phyloP scores from a whole-genome alignment of 2,113 vertebrate species.

The Mus pahari region DNA sequence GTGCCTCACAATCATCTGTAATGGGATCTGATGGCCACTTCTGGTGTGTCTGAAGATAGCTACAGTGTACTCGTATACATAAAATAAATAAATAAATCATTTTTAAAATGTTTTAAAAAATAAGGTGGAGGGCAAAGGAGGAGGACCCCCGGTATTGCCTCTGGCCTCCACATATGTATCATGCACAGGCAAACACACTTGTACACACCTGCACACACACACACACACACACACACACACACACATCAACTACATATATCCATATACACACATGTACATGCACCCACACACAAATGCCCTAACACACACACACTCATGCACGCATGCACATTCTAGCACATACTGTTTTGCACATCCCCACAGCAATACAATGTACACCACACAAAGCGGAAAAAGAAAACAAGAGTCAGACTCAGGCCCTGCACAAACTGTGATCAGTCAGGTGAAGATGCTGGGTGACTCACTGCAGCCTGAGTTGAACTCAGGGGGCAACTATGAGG shows the following conservation, averaged over 20 bases:
- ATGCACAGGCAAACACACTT: not conserved
- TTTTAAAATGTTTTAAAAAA: not conserved
- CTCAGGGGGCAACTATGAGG: not conserved
- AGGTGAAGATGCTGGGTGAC: not conserved
- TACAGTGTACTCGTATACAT: too few relatives aligned
- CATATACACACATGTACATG: not conserved
- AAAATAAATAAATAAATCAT: too few relatives aligned
- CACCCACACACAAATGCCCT: not conserved
- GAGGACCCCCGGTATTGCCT: not conserved
- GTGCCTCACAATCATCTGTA: too few relatives aligned
- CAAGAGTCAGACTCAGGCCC: not conserved
- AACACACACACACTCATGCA: not conserved
- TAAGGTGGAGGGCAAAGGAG: not conserved
- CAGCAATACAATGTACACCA: not conserved
- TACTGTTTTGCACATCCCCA: not conserved
- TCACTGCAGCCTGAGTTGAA: not conserved
- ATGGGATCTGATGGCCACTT: too few relatives aligned
- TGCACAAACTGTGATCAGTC: not conserved
- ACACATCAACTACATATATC: not conserved
- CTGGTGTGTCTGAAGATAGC: too few relatives aligned
- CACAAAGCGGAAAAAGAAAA: not conserved
- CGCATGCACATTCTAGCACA: rapidly evolving
- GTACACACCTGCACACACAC: not conserved
- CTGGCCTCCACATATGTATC: not conserved
- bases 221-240: not conserved